Evolutionary conservation across 2,113 vertebrate species (phyloP).

Genomic region (Tragelaphus buxtoni): DNA sequence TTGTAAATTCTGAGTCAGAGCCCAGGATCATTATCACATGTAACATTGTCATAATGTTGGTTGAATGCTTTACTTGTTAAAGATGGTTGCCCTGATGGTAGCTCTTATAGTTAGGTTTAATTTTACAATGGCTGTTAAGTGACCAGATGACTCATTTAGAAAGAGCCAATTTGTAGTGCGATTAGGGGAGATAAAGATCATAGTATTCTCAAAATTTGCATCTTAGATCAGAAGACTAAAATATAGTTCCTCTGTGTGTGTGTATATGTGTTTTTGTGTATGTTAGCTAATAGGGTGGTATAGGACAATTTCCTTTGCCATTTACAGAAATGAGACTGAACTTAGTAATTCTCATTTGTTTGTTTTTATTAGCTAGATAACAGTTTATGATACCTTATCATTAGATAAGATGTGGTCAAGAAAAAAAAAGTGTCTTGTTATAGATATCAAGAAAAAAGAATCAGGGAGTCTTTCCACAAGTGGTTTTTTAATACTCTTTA

Average conservation of each 20-base stretch:
- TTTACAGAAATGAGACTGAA: background rate
- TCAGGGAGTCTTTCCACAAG: background rate
- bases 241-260: background rate
- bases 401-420: constrained; percentile 34
- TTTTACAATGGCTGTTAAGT: constrained; percentile 9
- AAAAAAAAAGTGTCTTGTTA: background rate
- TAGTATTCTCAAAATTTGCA: background rate
- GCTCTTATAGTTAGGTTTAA: constrained; percentile 5
- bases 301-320: background rate
- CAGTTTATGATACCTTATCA: constrained; percentile 32
- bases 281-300: background rate
- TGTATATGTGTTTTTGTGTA: background rate
- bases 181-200: background rate
- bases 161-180: background rate
- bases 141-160: constrained; percentile 5
- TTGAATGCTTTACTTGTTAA: background rate
- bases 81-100: background rate
- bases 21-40: background rate
- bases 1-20: background rate
- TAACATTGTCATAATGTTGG: background rate
- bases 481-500: constrained; percentile 20
- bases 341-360: background rate
- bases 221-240: constrained; percentile 29
- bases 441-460: constrained; percentile 3
- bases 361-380: background rate